Conservation (phyloP, 2,888 invertebrate species). For the Drosophila suboccidentalis region DNA sequence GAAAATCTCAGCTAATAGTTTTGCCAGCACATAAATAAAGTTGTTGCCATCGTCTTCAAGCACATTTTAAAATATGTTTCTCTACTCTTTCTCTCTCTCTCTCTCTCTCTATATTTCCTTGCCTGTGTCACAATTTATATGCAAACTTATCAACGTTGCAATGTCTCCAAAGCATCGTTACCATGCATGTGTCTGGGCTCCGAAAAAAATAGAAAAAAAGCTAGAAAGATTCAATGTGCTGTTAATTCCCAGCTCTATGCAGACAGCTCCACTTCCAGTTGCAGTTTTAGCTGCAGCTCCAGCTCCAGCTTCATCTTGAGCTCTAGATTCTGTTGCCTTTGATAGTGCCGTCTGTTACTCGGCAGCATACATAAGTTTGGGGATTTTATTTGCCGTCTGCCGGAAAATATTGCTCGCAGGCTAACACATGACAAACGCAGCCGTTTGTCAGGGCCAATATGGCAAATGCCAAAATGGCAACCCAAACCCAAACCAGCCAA, state of each 20-base stretch:
- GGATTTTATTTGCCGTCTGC: slow-evolving; percentile 81
- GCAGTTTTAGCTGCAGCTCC: slow-evolving; percentile 8
- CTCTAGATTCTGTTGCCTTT: slow-evolving; percentile 18
- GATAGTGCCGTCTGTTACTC: slow-evolving; percentile 50
- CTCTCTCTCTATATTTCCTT: slow-evolving; percentile 6
- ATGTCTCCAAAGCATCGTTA: slow-evolving; percentile 76
- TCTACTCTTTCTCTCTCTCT: neutral
- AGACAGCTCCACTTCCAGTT: slow-evolving; percentile 39
- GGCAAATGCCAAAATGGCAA: slow-evolving; percentile 24
- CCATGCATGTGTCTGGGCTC: slow-evolving; percentile 60
- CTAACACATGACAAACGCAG: slow-evolving; percentile 81
- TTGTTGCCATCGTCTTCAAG: slow-evolving; percentile 28
- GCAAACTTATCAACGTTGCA: slow-evolving; percentile 80
- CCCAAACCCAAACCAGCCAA: neutral
- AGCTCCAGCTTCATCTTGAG: neutral
- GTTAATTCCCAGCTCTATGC: slow-evolving; percentile 72
- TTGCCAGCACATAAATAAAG: slow-evolving; percentile 72
- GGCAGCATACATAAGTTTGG: slow-evolving; percentile 81
- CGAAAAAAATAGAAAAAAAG: slow-evolving; percentile 27
- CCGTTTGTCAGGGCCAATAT: slow-evolving; percentile 76
- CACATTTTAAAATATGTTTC: slow-evolving; percentile 37
- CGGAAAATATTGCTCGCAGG: slow-evolving; percentile 78
- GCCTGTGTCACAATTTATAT: slow-evolving; percentile 79
- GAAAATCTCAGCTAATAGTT: slow-evolving; percentile 79
- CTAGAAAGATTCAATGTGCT: slow-evolving; percentile 63